Evolutionary conservation across 2,797 vertebrate species (phyloP).

Genomic region (Otolemur crassicaudatus): DNA sequence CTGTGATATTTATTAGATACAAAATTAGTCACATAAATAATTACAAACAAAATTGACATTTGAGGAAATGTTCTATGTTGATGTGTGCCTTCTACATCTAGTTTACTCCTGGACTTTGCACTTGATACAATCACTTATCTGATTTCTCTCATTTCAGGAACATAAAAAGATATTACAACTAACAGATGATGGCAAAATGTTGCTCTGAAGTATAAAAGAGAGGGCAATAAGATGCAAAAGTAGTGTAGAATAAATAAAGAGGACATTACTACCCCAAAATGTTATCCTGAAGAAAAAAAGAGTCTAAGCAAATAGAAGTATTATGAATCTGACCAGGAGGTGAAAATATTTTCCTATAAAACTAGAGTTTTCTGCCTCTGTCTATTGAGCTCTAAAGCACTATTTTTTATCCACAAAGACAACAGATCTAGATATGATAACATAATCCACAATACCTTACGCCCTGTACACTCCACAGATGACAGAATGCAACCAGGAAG

Average conservation of each 20-base stretch:
- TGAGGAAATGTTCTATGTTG: not conserved
- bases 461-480: not conserved
- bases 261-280: not conserved
- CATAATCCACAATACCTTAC: not conserved
- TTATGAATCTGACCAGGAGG: not conserved
- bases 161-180: not conserved
- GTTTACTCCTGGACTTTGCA: not conserved
- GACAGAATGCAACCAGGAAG: not conserved
- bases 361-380: not conserved
- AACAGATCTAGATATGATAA: not conserved
- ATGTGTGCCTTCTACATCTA: not conserved
- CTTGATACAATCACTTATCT: not conserved
- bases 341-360: not conserved
- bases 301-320: not conserved
- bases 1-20: not conserved
- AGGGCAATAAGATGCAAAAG: not conserved
- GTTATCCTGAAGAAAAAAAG: not conserved
- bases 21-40: conserved; percentile 2
- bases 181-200: not conserved
- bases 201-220: not conserved
- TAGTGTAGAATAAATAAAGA: not conserved
- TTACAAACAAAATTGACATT: conserved; percentile 24
- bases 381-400: not conserved
- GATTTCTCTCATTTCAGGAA: conserved; percentile 20
- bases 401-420: not conserved